Evolutionary conservation across 1,140 invertebrate species (phyloP), one percentile per base, ranked within the genome.

Genomic region (Meloidogyne floridensis): DNA sequence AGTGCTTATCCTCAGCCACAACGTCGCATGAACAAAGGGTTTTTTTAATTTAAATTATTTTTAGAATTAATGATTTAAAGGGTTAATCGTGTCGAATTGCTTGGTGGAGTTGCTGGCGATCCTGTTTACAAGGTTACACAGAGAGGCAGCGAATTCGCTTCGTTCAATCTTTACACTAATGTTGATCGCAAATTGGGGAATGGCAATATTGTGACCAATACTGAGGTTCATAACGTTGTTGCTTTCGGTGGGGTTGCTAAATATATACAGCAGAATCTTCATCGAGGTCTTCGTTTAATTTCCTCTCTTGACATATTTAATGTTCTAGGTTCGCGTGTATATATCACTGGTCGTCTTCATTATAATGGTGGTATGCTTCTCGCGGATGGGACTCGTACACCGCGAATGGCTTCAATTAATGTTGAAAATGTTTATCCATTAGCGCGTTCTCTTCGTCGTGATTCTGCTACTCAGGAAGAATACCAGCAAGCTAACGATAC

Each of bases 101-200:
- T 84, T 56, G 83, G 83, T 7, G 83, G 83, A 54, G 76, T 85
- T 32, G 83, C 76, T 59, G 72, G 83, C 11, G 54, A 75, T 42
- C 83, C 83, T 7, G 72, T 84, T 8, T 47, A 42, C 13, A 70
- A 77, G n/a, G 51, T 75, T 47, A 77, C 74, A 2, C 75, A 74
- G 4, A 82, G 56, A 20, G 83, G 83, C 15, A 73, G 53, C n/a
- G 77, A 75, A 20, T 84, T 78, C 51, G 70, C 32, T 6, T 77
- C 83, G 9, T 84, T 84, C 53, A 74, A 80, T 47, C 75, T 84
- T 6, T 84, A 84, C 70, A 84, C 83, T 8, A 84, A 84, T 75
- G 77, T 79, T 20, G 77, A 79, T 18, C 74, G 77, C 9, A 69
- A 72, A 15, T 72, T 79, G 9, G 43, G 3, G 43, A 69, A 20